A percentile compares a stretch with the other conserved stretches of the same genome.
These are phyloP conservation scores for Oeneis ivallda DNA, from an alignment of 2,888 invertebrate genomes.

Conservation along the genomic window DNA sequence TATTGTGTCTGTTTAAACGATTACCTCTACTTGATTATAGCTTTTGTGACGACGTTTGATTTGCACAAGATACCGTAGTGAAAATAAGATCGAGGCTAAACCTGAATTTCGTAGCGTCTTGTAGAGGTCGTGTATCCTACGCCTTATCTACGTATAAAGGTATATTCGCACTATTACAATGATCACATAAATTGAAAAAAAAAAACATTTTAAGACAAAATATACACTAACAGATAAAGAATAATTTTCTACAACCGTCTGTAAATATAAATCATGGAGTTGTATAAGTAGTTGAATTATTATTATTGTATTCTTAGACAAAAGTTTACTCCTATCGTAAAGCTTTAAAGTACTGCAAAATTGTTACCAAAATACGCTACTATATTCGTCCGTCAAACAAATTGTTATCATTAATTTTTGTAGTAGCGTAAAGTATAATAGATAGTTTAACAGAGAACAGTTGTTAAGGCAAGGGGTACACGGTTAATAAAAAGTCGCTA, in stretches of 20 bases:
- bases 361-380: constrained; percentile 15
- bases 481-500: constrained; percentile 20
- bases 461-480: constrained; percentile 19
- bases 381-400: constrained; percentile 19
- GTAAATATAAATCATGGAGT: constrained; percentile 10
- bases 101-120: constrained; percentile 46
- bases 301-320: constrained; percentile 3
- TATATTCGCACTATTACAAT: background rate
- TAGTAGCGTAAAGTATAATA: constrained; percentile 6
- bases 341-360: constrained; percentile 16
- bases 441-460: constrained; percentile 9
- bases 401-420: constrained; percentile 10
- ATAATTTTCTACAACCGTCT: constrained; percentile 12
- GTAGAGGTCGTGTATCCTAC: constrained; percentile 31
- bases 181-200: background rate
- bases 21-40: constrained; percentile 76
- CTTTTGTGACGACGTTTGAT: constrained; percentile 75
- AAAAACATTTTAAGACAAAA: background rate
- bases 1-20: constrained; percentile 78
- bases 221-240: constrained; percentile 1
- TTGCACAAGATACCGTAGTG: constrained; percentile 80
- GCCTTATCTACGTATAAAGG: constrained; percentile 12
- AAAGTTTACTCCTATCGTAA: constrained; percentile 6
- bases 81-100: constrained; percentile 60
- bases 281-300: constrained; percentile 1